These are phyloP conservation scores for Microplitis manilae DNA, from an alignment of 2,888 invertebrate species.

Conservation along the genomic window DNA sequence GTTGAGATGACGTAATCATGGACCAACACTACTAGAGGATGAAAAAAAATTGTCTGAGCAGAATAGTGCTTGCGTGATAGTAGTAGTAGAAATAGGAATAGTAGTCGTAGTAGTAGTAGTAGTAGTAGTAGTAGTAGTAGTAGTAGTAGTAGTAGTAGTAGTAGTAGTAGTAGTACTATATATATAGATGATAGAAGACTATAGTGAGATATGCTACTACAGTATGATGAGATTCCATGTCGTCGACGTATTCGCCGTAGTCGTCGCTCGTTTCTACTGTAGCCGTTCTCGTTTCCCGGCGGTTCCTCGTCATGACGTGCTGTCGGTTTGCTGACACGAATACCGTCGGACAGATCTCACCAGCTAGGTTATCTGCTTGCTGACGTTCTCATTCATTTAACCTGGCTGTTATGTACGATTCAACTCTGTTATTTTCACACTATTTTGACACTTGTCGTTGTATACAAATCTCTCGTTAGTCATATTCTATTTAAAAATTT, in stretches of 20 bases:
- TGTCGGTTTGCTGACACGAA: constrained; percentile 44
- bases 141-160: not conserved
- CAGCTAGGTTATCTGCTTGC: constrained; percentile 13
- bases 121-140: not conserved
- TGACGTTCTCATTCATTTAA: constrained; percentile 31
- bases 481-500: not conserved
- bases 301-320: constrained; percentile 33
- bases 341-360: constrained; percentile 24
- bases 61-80: not conserved
- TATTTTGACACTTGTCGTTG: constrained; percentile 13
- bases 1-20: constrained; percentile 47
- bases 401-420: constrained; percentile 3
- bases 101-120: not conserved
- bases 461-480: constrained; percentile 4
- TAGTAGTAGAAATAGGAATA: not conserved
- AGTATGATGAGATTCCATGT: constrained; percentile 51
- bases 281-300: constrained; percentile 38
- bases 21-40: constrained; percentile 17
- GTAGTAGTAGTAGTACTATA: constrained; percentile 14
- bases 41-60: not conserved
- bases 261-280: not conserved
- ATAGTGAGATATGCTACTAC: constrained; percentile 29
- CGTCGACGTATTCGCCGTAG: constrained; percentile 44
- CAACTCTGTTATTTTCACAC: constrained; percentile 8
- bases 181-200: constrained; percentile 23